Evolutionary conservation across 92 coral and sea anemone species (phyloP).

Genomic region (Paragorgia papillata): DNA sequence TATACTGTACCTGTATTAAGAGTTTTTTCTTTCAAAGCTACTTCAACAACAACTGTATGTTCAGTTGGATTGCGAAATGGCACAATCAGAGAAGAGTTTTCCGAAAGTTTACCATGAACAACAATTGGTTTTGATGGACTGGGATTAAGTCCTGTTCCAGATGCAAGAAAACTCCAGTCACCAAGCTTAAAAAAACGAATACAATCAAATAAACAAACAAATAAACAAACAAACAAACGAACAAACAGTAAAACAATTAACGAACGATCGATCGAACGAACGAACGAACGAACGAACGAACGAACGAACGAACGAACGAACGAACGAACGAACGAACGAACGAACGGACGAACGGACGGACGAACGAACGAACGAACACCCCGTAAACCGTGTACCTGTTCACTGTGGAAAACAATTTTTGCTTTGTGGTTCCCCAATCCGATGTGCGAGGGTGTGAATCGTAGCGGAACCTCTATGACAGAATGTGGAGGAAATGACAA

Average conservation of each 20-base stretch:
- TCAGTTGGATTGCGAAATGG: constrained; percentile 96
- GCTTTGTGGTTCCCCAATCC: constrained; percentile 84
- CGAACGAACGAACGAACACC: too few species aligned
- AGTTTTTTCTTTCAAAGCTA: constrained; percentile 78
- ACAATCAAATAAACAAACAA: background rate
- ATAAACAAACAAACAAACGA: too few species aligned
- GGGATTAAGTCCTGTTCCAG: constrained; percentile 94
- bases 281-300: too few species aligned
- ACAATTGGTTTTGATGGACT: constrained; percentile 81
- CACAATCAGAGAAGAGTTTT: constrained; percentile 83
- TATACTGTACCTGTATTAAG: constrained; percentile 50
- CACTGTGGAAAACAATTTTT: constrained; percentile 79
- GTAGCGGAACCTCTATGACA: constrained; percentile 80
- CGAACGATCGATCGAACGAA: too few species aligned
- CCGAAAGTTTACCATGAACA: constrained; percentile 82
- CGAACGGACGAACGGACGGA: too few species aligned
- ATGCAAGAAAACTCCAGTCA: constrained; percentile 86
- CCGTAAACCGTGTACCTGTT: too few species aligned
- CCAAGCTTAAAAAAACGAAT: constrained; percentile 65
- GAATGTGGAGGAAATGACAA: constrained; percentile 70
- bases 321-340: too few species aligned
- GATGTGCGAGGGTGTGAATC: constrained; percentile 89
- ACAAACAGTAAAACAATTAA: too few species aligned
- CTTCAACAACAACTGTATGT: constrained; percentile 84
- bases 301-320: too few species aligned